A percentile compares a stretch with the other conserved stretches of the same genome.
Evolutionary conservation across 2,113 vertebrate species (phyloP).

Genomic region (Microcebus lehilahytsara): DNA sequence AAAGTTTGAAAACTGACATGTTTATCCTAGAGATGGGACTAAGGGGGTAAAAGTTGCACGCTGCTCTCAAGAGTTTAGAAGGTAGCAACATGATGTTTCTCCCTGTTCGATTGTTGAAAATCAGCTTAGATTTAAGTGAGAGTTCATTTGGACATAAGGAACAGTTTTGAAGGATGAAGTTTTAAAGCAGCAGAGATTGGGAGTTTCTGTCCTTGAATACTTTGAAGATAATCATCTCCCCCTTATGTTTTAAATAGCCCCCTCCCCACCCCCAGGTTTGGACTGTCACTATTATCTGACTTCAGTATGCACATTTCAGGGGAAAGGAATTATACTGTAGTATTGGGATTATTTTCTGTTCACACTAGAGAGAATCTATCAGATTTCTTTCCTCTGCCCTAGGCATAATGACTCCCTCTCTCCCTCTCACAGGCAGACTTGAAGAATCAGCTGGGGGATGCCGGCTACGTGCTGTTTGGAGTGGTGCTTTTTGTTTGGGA

Average conservation of each 20-base stretch:
- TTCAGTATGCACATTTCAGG: background rate
- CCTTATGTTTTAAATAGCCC: background rate
- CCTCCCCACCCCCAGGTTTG: too few relatives aligned
- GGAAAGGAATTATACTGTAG: background rate
- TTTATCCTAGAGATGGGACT: background rate
- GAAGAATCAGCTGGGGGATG: constrained; percentile 92
- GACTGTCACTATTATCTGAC: background rate
- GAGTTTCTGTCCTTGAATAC: background rate
- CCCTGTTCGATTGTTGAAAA: background rate
- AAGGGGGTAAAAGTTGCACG: background rate
- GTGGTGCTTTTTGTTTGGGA: constrained; percentile 97
- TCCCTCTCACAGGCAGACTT: constrained; percentile 90
- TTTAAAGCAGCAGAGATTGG: background rate
- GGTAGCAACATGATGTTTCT: background rate
- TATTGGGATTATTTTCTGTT: background rate
- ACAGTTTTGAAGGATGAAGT: background rate
- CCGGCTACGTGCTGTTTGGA: constrained; percentile 94
- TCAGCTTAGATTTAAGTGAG: background rate
- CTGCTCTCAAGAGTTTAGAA: background rate
- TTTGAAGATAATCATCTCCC: background rate
- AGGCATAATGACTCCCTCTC: background rate
- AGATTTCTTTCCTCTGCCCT: background rate
- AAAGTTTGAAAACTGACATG: background rate
- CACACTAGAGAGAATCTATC: background rate
- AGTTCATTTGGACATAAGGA: background rate